A percentile compares a stretch with the other conserved stretches of the same genome.
These are phyloP conservation scores for Xenopus tropicalis DNA, from an alignment of 2,113 vertebrate genomes.

Conservation along the genomic window UCB_Xtro_10.0 CM004444.2:85286001-85286500, in stretches of 20 bases:
- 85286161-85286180: conserved; percentile 50
- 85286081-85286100: not conserved
- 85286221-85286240: conserved; percentile 73
- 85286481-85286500: too few relatives aligned
- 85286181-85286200: conserved; percentile 68
- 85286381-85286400: conserved; percentile 39
- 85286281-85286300: conserved; percentile 68
- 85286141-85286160: conserved; percentile 59
- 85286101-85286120: conserved; percentile 36
- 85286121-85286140: conserved; percentile 57
- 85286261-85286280: conserved; percentile 64
- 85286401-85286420: too few relatives aligned
- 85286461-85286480: too few relatives aligned
- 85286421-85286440: too few relatives aligned
- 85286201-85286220: conserved; percentile 69
- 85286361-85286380: conserved; percentile 36
- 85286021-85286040: conserved; percentile 46
- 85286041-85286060: conserved; percentile 47
- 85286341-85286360: conserved; percentile 55
- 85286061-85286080: conserved; percentile 39
- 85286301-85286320: conserved; percentile 62
- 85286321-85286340: conserved; percentile 58
- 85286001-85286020: conserved; percentile 40
- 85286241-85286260: conserved; percentile 71
- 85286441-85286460: too few relatives aligned